Evolutionary conservation across 2,113 vertebrate species (phyloP).

Genomic region (Festucalex cinctus): DNA sequence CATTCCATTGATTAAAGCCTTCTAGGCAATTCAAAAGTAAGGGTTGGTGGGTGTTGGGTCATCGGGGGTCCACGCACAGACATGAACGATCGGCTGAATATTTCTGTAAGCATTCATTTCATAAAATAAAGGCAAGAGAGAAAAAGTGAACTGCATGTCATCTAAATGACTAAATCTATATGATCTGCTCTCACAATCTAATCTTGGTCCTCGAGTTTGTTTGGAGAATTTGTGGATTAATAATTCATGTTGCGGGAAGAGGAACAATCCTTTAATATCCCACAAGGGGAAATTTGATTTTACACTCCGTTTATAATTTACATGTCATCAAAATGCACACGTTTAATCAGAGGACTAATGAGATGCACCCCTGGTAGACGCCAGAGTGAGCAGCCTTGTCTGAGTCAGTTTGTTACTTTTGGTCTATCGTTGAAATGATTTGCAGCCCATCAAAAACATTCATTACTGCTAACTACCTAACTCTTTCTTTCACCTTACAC

Average conservation of each 20-base stretch:
- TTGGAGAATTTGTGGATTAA: background rate
- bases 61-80: too few relatives aligned
- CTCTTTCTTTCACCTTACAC: too few relatives aligned
- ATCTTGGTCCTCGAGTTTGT: background rate
- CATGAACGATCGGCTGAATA: background rate
- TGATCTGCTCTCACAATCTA: background rate
- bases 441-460: too few relatives aligned
- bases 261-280: background rate
- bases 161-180: constrained; percentile 5
- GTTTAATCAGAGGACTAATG: background rate
- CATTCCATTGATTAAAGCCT: too few relatives aligned
- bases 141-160: background rate
- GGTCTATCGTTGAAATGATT: background rate
- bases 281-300: background rate
- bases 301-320: background rate
- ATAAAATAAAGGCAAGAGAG: too few relatives aligned
- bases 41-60: too few relatives aligned
- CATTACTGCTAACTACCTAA: too few relatives aligned
- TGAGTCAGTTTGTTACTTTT: background rate
- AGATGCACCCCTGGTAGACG: background rate
- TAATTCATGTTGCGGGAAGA: background rate
- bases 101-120: constrained; percentile 29
- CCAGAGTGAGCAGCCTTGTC: background rate
- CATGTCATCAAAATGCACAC: background rate
- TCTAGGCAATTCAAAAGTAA: too few relatives aligned